phyloP scores from a whole-genome alignment of 2,113 vertebrate genomes.

The Paedocypris sp. region DNA sequence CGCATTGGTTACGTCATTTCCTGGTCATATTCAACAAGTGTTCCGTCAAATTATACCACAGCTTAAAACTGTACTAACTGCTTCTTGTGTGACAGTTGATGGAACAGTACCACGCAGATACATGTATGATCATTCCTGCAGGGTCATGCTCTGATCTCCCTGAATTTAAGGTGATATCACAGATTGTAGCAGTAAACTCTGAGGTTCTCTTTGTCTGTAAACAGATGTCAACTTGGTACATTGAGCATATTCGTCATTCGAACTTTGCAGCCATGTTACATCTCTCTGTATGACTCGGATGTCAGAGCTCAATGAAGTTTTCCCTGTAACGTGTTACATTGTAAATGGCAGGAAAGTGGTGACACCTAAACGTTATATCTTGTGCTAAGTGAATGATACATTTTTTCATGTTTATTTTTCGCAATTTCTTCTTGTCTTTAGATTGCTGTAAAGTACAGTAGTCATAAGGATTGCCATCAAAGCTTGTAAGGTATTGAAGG shows the following conservation, averaged over 20 bases:
- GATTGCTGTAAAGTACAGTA: not conserved
- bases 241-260: not conserved
- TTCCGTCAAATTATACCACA: not conserved
- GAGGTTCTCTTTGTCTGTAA: not conserved
- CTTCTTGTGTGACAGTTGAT: not conserved
- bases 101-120: not conserved
- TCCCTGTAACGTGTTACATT: not conserved
- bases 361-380: not conserved
- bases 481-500: not conserved
- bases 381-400: not conserved
- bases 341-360: not conserved
- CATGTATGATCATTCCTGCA: not conserved
- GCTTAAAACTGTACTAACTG: not conserved
- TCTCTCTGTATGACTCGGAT: not conserved
- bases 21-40: not conserved
- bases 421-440: too few species aligned
- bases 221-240: not conserved
- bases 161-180: not conserved
- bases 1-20: not conserved
- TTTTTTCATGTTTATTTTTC: not conserved
- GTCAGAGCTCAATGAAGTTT: not conserved
- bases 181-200: not conserved
- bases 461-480: not conserved
- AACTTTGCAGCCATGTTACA: not conserved
- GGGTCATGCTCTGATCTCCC: not conserved